Percentiles rank a stretch among this genome's conserved stretches.
Evolutionary conservation across 2,113 vertebrate genomes (phyloP).

Genomic region (Hassar affinis): DNA sequence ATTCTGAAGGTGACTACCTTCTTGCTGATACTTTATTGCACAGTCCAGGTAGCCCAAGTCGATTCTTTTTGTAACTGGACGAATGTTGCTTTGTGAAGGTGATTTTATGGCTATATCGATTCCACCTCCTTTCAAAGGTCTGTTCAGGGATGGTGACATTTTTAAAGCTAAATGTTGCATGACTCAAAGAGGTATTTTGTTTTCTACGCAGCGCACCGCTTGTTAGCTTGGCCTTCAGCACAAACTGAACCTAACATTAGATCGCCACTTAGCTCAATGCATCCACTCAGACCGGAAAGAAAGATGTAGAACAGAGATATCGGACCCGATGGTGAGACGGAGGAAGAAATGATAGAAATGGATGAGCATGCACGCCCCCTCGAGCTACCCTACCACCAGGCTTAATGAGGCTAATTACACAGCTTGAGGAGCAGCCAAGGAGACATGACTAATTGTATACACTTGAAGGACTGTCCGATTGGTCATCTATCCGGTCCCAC

Average conservation of each 20-base stretch:
- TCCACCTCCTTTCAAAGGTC: neutral
- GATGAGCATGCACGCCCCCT: conserved; percentile 18
- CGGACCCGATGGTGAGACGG: conserved; percentile 6
- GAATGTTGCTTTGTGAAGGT: neutral
- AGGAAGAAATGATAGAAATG: conserved; percentile 24
- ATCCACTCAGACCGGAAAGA: conserved; percentile 16
- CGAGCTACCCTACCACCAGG: conserved; percentile 41
- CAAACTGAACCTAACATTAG: neutral
- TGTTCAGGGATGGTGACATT: neutral
- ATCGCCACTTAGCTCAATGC: conserved; percentile 2
- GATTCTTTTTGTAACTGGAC: neutral
- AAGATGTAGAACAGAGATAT: neutral
- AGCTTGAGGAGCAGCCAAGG: conserved; percentile 32
- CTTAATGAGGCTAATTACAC: conserved; percentile 55
- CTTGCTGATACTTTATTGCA: neutral
- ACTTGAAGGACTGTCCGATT: conserved; percentile 35
- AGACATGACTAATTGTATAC: conserved; percentile 56
- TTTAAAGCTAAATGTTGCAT: neutral
- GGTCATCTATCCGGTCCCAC: conserved; percentile 43
- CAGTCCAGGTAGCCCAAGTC: neutral
- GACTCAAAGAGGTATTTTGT: neutral
- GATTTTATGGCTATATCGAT: neutral
- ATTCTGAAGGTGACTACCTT: neutral
- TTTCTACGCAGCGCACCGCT: neutral
- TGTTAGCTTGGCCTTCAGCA: neutral